Conservation (phyloP, 2,888 invertebrate species). For the Lasioglossum figueresi region DNA sequence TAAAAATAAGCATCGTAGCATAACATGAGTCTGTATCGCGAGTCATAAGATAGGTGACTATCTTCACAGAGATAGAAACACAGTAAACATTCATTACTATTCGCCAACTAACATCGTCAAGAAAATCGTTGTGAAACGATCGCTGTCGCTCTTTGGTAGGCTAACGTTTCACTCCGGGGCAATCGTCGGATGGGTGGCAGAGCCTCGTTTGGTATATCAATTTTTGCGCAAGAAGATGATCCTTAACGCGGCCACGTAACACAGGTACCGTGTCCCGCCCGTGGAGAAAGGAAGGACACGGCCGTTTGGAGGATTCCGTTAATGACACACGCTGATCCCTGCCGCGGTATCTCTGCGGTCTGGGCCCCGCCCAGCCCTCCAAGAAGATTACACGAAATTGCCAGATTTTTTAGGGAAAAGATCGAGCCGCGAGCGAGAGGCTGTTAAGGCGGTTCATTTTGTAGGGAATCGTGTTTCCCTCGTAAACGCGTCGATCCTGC, state of each 20-base stretch:
- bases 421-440: constrained; percentile 62
- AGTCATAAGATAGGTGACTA: too few species aligned
- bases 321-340: constrained; percentile 72
- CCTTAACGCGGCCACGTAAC: constrained; percentile 34
- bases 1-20: too few species aligned
- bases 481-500: constrained; percentile 52
- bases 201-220: constrained; percentile 24
- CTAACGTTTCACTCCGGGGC: neutral
- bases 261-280: constrained; percentile 53
- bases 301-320: constrained; percentile 68
- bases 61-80: constrained; percentile 34
- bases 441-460: constrained; percentile 70
- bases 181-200: neutral
- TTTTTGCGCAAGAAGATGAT: constrained; percentile 13
- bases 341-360: constrained; percentile 71
- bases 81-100: neutral
- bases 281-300: constrained; percentile 52
- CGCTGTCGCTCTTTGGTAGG: neutral
- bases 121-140: neutral
- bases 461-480: constrained; percentile 54
- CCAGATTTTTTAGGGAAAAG: constrained; percentile 71
- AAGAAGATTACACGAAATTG: constrained; percentile 78
- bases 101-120: neutral
- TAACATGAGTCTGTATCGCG: too few species aligned
- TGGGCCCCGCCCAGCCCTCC: constrained; percentile 74